Conservation (phyloP, 2,797 vertebrate genomes). For the Pteropus rufus region DNA sequence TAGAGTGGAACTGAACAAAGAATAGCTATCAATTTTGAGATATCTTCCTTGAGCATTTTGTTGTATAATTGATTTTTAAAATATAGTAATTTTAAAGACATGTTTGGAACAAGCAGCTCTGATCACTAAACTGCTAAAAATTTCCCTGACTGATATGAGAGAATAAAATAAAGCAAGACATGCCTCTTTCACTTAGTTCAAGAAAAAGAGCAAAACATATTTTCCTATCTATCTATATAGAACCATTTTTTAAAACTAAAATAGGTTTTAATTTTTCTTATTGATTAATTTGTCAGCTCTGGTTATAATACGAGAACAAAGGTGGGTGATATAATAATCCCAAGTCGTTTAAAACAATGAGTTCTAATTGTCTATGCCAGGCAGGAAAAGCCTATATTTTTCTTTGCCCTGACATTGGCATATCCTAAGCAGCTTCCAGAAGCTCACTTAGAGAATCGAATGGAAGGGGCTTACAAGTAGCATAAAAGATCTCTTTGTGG, state of each 20-base stretch:
- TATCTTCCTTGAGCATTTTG: background rate
- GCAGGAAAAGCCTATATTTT: background rate
- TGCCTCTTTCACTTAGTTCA: background rate
- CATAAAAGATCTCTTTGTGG: background rate
- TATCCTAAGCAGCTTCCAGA: background rate
- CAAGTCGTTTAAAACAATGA: background rate
- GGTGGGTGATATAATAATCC: background rate
- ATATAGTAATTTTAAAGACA: background rate
- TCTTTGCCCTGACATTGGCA: background rate
- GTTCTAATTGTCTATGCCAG: background rate
- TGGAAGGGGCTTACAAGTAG: background rate
- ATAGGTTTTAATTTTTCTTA: background rate
- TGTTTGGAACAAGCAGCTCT: background rate
- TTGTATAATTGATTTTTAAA: slow-evolving; percentile 31
- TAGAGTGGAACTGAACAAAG: background rate
- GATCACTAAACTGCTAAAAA: background rate
- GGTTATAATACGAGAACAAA: background rate
- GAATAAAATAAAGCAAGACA: background rate
- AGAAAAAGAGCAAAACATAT: background rate
- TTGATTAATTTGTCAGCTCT: background rate
- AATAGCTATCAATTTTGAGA: background rate
- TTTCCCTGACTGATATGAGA: background rate
- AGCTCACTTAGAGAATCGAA: background rate
- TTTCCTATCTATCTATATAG: background rate
- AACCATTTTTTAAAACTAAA: background rate